Base-by-base conservation (phyloP, 2,797 vertebrate genomes). In the Sardinella longiceps region DNA sequence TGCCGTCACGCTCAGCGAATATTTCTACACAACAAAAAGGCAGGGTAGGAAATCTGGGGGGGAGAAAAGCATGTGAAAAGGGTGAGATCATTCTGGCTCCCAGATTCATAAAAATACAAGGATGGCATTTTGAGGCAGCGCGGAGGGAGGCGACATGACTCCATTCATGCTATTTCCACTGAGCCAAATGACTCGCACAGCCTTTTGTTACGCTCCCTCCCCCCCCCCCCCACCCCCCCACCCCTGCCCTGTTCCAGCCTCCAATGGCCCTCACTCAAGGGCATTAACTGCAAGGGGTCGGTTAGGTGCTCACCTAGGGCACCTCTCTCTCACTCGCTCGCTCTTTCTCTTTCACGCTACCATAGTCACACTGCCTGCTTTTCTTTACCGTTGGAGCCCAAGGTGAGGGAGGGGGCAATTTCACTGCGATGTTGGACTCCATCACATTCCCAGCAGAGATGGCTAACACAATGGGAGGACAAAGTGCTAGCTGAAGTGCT, bases 1-100 rank as follows among this genome's bases (percentile, higher is more conserved):
- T 84, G 89, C 88, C 70, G 90, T 92, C 90, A 90, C 88, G 85
- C 90, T 86, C 84, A 1, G 87, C 86, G 89, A 88, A 87, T 86
- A 86, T 86, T 90, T 84, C 85, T 80, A 83, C 82, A 53, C 81
- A 84, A 87, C 85, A 58, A 83, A 89, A 88, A n/a, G 25, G n/a
- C 56, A 43, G 83, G 46, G 85, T 53, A 63, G 18, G 56, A 83
- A 81, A 84, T 15, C n/a, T 28, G 1, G 37, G 37, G 80, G 81
- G n/a, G 51, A 46, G n/a, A 84, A 88, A 87, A 85, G n/a, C 5
- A 84, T 74, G 81, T 33, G 46, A 85, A 84, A 82, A 77, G 50
- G 83, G 84, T 60, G 74, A 86, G 39, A 77, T 77, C 39, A 77
- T 77, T 77, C 70, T 77, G 37, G 37, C 70, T 77, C 70, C 39